Base-by-base conservation (phyloP, 1,140 invertebrate species). In the Lepidurus apus region DNA sequence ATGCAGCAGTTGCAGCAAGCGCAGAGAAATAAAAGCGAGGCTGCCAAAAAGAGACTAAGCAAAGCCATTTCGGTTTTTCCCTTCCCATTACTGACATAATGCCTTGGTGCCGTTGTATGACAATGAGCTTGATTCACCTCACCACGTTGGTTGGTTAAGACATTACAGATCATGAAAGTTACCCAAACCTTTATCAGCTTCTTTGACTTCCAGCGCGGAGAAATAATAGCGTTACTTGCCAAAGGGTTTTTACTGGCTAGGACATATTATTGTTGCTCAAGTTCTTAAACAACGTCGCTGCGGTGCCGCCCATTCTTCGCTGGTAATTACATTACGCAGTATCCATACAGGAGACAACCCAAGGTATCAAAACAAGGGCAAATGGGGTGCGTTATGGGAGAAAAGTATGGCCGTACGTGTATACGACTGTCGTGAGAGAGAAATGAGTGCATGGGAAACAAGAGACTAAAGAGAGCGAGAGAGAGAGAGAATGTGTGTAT, bases 51-150 rank as follows among this genome's bases (percentile, higher is more conserved):
- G 21, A 13, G 13, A 17, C 13, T 65, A 13, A 65, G 53, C 34
- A 65, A 65, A 65, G 53, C 21, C 53, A n/a, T 47, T 47, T 65
- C 53, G 17, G 17, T 65, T 47, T 65, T 65, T 17, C 5, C 53
- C 17, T 47, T 47, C 17, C 10, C 10, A 47, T 65, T n/a, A 21
- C 53, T 65, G 53, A 65, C 53, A 13, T 65, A 21, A 21, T 65
- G 53, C 53, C 53, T 65, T 65, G 53, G 53, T 21, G 53, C 53
- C 53, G 9, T 65, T 65, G 53, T 65, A 65, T 65, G 53, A 21
- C 53, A 65, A 65, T 13, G 17, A 21, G 21, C 53, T n/a, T 13
- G 21, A 65, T 17, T 21, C 53, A 65, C 17, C 53, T 34, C 4
- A 4, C 34, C 3, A 34, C 34, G 34, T 65, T 65, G 53, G 53